Evolutionary conservation across 2,888 invertebrate species (phyloP).

Genomic region (Pherbina coryleti): DNA sequence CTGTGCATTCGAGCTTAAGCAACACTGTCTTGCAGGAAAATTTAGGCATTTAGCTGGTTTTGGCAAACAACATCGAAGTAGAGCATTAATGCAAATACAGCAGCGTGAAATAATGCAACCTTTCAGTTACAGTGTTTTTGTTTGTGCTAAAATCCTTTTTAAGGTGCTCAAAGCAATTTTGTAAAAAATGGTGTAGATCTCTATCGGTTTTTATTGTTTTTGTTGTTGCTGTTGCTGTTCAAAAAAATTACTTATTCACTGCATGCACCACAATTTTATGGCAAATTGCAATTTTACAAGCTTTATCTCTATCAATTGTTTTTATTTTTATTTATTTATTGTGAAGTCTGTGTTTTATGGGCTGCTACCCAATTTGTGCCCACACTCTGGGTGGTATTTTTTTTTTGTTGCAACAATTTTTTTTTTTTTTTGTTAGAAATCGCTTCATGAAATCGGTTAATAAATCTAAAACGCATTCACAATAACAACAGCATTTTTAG

Average conservation of each 20-base stretch:
- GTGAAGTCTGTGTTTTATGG: no score
- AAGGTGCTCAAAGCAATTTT: neutral
- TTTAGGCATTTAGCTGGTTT: neutral
- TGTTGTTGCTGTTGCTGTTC: no score
- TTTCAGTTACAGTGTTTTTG: neutral
- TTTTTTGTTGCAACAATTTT: no score
- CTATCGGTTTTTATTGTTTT: neutral
- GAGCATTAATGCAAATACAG: neutral
- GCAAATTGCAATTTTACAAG: constrained; percentile 20
- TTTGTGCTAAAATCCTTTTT: neutral
- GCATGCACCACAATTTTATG: constrained; percentile 7
- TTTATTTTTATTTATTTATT: neutral
- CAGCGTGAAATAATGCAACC: neutral
- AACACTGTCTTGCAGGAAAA: no score
- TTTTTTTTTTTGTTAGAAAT: no score
- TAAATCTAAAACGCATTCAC: neutral
- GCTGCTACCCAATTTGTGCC: no score
- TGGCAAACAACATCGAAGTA: neutral
- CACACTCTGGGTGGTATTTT: no score
- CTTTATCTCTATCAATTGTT: neutral
- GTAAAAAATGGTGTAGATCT: neutral
- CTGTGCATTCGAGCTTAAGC: no score
- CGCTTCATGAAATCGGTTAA: no score
- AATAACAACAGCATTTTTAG: neutral
- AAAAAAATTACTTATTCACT: neutral